These are phyloP conservation scores for Aleiodes testaceus DNA, from an alignment of 2,888 invertebrate genomes.

Conservation along the genomic window DNA sequence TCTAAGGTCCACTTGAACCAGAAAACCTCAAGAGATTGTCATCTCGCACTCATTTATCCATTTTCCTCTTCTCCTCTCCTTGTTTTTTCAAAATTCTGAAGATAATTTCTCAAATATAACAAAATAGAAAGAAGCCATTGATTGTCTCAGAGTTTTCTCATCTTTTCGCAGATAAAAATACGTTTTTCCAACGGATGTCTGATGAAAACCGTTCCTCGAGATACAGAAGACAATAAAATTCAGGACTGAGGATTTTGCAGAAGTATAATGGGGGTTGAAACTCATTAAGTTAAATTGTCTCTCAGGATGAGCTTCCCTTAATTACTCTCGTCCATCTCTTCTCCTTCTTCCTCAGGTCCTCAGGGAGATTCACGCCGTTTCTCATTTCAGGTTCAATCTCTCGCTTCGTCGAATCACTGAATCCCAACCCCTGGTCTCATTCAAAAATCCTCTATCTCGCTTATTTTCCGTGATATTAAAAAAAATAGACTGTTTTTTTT, in stretches of 20 bases:
- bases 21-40: neutral
- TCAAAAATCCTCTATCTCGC: no score
- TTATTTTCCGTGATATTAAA: no score
- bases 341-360: conserved; percentile 24
- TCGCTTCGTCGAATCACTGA: conserved; percentile 36
- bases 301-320: conserved; percentile 71
- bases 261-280: conserved; percentile 48
- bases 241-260: conserved; percentile 46
- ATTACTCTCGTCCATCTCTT: conserved; percentile 61
- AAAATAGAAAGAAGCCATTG: no score
- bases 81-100: no score
- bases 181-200: neutral
- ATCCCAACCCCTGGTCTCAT: conserved; percentile 16
- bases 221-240: conserved; percentile 16
- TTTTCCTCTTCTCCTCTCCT: no score
- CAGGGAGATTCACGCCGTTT: conserved; percentile 32
- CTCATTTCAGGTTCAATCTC: conserved; percentile 37
- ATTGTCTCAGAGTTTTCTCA: no score
- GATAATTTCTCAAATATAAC: no score
- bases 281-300: conserved; percentile 73
- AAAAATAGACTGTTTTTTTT: no score
- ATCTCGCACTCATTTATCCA: neutral
- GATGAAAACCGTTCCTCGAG: neutral
- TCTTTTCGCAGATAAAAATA: no score
- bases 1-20: neutral